Evolutionary conservation across 2,113 vertebrate genomes (phyloP), one percentile per base, ranked within the genome.

Genomic region (Bolborhynchus lineola): DNA sequence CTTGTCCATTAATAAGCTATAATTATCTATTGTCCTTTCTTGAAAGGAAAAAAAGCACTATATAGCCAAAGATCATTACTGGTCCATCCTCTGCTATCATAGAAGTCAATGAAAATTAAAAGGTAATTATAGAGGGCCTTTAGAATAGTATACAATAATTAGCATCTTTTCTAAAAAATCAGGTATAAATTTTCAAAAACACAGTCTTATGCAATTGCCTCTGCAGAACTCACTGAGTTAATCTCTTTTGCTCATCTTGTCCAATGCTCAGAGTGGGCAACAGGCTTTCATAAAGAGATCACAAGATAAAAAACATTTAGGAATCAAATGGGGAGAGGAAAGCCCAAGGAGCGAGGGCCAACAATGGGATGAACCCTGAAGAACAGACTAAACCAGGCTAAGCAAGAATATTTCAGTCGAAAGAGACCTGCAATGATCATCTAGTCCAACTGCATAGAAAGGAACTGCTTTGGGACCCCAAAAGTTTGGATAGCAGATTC

Each of bases 61-160:
- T 18, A 52, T 92, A 96, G 96, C 86, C 95, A 93, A 92, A 93
- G 93, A 93, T 95, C 93, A 90, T 92, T 92, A 81, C 21, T 68
- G 90, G 77, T 60, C 92, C 90, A 93, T 74, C 72, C 82, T 94
- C 92, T 86, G 82, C 76, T 83, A 93, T 93, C 90, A 95, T 35
- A 63, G 72, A 91, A 95, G 90, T 93, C 92, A 85, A 29, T 47
- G 79, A 81, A 96, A 95, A 93, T 68, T 69, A 96, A 93, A 78
- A 92, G 74, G 50, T 96, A 96, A 96, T 96, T 96, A 95, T 41
- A 94, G 88, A 78, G 80, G 13, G 52, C 49, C 62, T 96, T 90
- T 44, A 37, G 20, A 96, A 60, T 25, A 62, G 24, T n/a, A 86
- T 57, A 72, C 47, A 64, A 70, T 84, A 71, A 88, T 84, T 84